Evolutionary conservation across 1,140 invertebrate species (phyloP).

Genomic region (Euura saliciscinereae): DNA sequence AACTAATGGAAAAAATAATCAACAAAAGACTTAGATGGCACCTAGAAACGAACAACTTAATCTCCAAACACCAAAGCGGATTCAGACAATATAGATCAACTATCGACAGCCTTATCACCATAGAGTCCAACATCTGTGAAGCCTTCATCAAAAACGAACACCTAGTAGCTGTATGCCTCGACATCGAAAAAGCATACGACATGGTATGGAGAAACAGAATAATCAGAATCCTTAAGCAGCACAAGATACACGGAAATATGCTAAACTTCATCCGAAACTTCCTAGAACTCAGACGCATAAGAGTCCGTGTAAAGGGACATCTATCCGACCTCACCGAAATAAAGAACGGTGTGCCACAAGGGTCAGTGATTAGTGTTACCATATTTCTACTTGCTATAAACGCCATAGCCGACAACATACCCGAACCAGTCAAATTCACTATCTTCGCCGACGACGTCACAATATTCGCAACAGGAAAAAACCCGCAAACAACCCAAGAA

Average conservation of each 20-base stretch:
- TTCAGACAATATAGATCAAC: slow-evolving; percentile 34
- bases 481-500: neutral
- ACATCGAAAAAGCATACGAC: slow-evolving; percentile 39
- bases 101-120: slow-evolving; percentile 21
- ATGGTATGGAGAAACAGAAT: slow-evolving; percentile 24
- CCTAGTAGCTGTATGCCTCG: slow-evolving; percentile 29
- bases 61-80: slow-evolving; percentile 23
- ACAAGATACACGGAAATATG: slow-evolving; percentile 18
- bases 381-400: slow-evolving; percentile 25
- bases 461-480: slow-evolving; percentile 10
- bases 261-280: slow-evolving; percentile 22
- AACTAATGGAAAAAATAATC: slow-evolving; percentile 42
- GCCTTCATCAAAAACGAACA: slow-evolving; percentile 31
- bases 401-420: neutral
- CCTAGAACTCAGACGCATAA: slow-evolving; percentile 18
- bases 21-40: slow-evolving; percentile 20
- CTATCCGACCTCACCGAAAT: slow-evolving; percentile 10
- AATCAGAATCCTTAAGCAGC: slow-evolving; percentile 14
- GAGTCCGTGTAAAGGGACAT: slow-evolving; percentile 14
- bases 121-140: slow-evolving; percentile 29
- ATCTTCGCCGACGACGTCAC: slow-evolving; percentile 15
- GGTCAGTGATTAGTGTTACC: slow-evolving; percentile 28
- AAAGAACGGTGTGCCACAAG: slow-evolving; percentile 25
- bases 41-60: slow-evolving; percentile 26
- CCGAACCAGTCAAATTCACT: neutral